Evolutionary conservation across 1,140 invertebrate genomes (phyloP).

Genomic region (Dryas iulia): DNA sequence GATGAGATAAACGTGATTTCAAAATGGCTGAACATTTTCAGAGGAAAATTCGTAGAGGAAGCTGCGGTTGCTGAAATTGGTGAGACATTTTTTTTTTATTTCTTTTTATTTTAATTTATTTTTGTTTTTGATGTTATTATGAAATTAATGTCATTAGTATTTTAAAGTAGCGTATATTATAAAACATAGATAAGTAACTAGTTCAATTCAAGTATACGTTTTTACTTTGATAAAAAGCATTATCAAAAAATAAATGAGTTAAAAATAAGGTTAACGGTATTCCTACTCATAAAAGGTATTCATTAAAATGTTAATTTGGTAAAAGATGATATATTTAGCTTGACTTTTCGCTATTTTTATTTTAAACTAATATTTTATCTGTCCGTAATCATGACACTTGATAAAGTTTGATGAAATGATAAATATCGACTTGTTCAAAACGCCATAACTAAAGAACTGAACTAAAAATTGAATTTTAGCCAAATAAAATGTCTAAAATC

Average conservation of each 20-base stretch:
- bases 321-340: neutral
- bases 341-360: neutral
- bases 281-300: neutral
- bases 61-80: conserved; percentile 38
- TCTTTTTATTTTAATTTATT: conserved; percentile 25
- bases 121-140: neutral
- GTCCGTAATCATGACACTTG: too few species aligned
- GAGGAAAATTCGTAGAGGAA: conserved; percentile 48
- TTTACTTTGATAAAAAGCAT: neutral
- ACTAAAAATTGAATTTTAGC: too few species aligned
- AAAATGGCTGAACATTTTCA: conserved; percentile 66
- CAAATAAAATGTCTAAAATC: neutral
- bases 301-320: neutral
- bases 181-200: conserved; percentile 3
- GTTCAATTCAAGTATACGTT: neutral
- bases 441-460: too few species aligned
- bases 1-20: conserved; percentile 69
- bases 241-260: neutral
- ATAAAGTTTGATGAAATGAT: too few species aligned
- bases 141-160: neutral
- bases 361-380: neutral
- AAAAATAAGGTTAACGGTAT: neutral
- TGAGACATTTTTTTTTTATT: conserved; percentile 47
- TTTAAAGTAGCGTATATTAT: neutral
- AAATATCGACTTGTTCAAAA: neutral